phyloP scores from a whole-genome alignment of 2,797 vertebrate genomes.

The Sciurus vulgaris region DNA sequence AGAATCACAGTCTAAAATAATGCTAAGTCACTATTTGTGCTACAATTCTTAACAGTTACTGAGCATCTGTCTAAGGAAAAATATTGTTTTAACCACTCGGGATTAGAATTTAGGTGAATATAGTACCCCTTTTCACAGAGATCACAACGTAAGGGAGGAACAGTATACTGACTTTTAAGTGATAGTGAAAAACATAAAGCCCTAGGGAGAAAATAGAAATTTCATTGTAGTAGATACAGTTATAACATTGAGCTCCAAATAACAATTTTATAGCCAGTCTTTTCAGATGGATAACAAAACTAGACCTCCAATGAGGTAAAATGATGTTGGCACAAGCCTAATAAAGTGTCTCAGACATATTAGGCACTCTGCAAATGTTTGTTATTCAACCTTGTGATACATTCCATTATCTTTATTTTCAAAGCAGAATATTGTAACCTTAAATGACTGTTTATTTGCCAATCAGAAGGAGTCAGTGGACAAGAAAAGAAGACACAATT shows the following conservation, averaged over 20 bases:
- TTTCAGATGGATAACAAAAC: neutral
- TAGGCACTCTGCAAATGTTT: neutral
- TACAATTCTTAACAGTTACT: constrained; percentile 15
- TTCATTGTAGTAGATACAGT: neutral
- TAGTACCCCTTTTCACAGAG: neutral
- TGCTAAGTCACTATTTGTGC: neutral
- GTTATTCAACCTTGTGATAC: neutral
- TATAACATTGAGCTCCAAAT: neutral
- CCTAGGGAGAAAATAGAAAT: constrained; percentile 1
- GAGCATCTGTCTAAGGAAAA: neutral
- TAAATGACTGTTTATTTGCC: neutral
- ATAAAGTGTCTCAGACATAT: neutral
- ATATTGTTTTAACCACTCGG: neutral
- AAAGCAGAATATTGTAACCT: neutral
- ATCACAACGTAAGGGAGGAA: neutral
- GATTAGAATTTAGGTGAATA: neutral
- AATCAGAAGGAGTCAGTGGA: neutral
- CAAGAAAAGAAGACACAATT: neutral
- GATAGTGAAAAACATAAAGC: neutral
- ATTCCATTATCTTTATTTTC: neutral
- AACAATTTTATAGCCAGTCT: neutral
- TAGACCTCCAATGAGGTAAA: neutral
- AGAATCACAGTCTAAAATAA: neutral
- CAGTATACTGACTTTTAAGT: neutral
- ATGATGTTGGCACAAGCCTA: neutral